A percentile compares a stretch with the other conserved stretches of the same genome.
Conservation (phyloP, 1,140 invertebrate species). For the Cyclargus thomasi region DNA sequence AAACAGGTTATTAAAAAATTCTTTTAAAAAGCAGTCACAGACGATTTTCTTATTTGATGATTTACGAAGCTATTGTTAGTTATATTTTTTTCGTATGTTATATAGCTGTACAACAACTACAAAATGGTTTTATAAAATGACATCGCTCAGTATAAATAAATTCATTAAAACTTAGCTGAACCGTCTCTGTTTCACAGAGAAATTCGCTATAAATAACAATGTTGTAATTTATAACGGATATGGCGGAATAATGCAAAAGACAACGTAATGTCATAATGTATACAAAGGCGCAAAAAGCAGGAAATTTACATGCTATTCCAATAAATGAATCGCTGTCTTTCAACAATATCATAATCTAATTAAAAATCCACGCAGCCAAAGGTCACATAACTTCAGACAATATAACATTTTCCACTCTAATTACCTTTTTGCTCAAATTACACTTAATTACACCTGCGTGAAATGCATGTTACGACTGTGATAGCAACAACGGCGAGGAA, state of each 20-base stretch:
- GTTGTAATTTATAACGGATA: not conserved
- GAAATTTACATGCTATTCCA: not conserved
- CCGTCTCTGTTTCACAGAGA: not conserved
- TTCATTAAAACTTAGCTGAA: not conserved
- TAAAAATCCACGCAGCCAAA: conserved; percentile 5
- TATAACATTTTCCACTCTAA: not conserved
- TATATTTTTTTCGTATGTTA: too few species aligned
- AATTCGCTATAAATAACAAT: not conserved
- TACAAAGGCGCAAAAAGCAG: not conserved
- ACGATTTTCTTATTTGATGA: too few species aligned
- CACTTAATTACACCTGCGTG: not conserved
- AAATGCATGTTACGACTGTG: conserved; percentile 2
- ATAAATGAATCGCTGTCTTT: not conserved
- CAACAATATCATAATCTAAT: conserved; percentile 7
- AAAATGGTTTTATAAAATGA: not conserved
- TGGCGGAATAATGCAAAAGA: not conserved
- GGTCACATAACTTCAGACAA: conserved; percentile 3
- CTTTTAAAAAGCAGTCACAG: too few species aligned
- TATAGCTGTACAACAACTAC: not conserved
- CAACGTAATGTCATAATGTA: not conserved
- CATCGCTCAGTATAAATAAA: not conserved
- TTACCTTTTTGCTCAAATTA: conserved; percentile 12
- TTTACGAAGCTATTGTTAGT: too few species aligned
- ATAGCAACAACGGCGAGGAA: conserved; percentile 1
- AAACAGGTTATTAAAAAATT: too few species aligned